Evolutionary conservation across 2,888 invertebrate genomes (phyloP), one percentile per base, ranked within the genome.

Genomic region (Phlogophora meticulosa): DNA sequence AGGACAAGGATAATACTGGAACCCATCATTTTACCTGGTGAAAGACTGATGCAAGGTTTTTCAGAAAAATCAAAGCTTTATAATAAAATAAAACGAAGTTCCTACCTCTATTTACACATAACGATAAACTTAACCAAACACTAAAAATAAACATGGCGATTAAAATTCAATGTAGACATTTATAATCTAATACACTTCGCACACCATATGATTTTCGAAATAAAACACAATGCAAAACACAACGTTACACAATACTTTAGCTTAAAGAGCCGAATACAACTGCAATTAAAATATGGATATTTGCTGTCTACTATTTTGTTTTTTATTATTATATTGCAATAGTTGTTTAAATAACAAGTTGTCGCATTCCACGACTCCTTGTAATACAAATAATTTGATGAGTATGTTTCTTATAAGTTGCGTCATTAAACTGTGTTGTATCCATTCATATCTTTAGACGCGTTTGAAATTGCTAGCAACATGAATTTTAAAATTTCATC

Each of bases 1-100:
- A 89, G 0, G 78, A 58, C 40, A 48, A 22, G 2, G 49, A 43
- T 7, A 24, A 42, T 15, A 72, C 75, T 72, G 36, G 42, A 66
- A 75, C 58, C 5, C 10, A 46, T 20, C 0, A 36, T 22, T 55
- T n/a, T 7, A 56, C 7, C n/a, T 32, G 11, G 32, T 9, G n/a
- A n/a, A 20, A 48, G 15, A 11, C 10, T 48, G 28, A 7, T 0
- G 48, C 15, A 28, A n/a, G 17, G 11, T 15, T 9, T 20, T 56
- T 4, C 9, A 10, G 17, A 15, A 42, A 28, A 20, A 28, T 32
- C 4, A 0, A n/a, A 48, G 28, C n/a, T 4, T 4, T 24, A 3
- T 13, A 11, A 7, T 24, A 17, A 11, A 34, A 1, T 38, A 34
- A 38, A 51, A 36, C 10, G 0, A 17, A 17, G 5, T 10, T 38